Percentiles rank a stretch among this genome's conserved stretches.
phyloP scores from a whole-genome alignment of 2,797 vertebrate genomes.

The Zalophus californianus region DNA sequence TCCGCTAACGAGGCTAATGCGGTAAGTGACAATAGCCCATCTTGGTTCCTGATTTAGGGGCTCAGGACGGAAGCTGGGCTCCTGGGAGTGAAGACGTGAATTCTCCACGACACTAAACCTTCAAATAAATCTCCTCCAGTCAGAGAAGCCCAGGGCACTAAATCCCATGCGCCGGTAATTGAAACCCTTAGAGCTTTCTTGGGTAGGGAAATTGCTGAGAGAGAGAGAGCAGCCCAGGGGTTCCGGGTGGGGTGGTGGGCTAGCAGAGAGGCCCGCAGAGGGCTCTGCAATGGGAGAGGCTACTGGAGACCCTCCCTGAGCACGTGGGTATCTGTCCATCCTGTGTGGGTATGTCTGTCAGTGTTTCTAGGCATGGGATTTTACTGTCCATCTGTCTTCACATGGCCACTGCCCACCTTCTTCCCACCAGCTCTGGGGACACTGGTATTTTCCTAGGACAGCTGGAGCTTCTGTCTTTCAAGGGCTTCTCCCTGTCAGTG shows the following conservation, averaged over 20 bases:
- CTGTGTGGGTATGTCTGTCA: neutral
- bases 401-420: neutral
- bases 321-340: neutral
- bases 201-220: slow-evolving; percentile 80
- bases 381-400: neutral
- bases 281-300: neutral
- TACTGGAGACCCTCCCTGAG: neutral
- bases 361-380: neutral
- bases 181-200: slow-evolving; percentile 83
- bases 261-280: neutral
- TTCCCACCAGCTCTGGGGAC: neutral
- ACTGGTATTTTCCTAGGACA: neutral
- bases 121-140: slow-evolving; percentile 90
- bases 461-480: neutral
- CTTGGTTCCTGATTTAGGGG: slow-evolving; percentile 90
- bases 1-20: slow-evolving; percentile 91
- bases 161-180: slow-evolving; percentile 91
- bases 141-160: slow-evolving; percentile 91
- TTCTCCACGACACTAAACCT: slow-evolving; percentile 91
- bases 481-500: neutral
- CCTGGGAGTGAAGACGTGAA: slow-evolving; percentile 91
- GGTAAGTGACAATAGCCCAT: slow-evolving; percentile 91
- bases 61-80: slow-evolving; percentile 90
- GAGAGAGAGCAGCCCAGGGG: slow-evolving; percentile 57
- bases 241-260: slow-evolving; percentile 30